Base-by-base conservation (phyloP, 2,113 vertebrate species). In the Labrus mixtus region DNA sequence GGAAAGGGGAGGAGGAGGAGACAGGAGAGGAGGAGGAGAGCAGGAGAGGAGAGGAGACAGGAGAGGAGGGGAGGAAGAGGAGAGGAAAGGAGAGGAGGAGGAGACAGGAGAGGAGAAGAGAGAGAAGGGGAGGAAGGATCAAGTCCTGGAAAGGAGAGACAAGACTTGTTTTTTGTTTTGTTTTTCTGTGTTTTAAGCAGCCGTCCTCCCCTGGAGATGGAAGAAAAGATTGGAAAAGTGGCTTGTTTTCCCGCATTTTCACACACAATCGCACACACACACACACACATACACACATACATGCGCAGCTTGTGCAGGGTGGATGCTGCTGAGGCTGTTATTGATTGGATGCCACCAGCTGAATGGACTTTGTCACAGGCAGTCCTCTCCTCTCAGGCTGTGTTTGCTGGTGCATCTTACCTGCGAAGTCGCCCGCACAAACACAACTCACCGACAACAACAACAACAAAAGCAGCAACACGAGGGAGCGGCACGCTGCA, bases 291-390 rank as follows among this genome's bases (percentile, higher is more conserved):
- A 64, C 50, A 51, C 63, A 54, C 2, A 22, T n/a, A n/a, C n/a
- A n/a, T n/a, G n/a, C 43, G 15, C 4, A 39, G 11, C 57, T 39
- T 0, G 50, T 67, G 59, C 36, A 8, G 55, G 4, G 69, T n/a
- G 63, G 84, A 73, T 68, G 78, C 78, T 25, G 69, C 79, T 33
- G 76, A 75, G 79, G 58, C 68, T 37, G 33, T 55, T 82, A 89
- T 85, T 85, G 90, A 91, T 91, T 83, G 88, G 76, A 63, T 61
- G 82, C 54, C 73, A 43, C 79, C 53, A 84, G 74, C 64, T 75
- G 82, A 81, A 78, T 79, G 88, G 83, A 86, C 86, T 84, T 66
- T 85, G 85, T 85, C 89, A 78, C 80, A 79, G 83, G 70, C 73
- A 20, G 67, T 33, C 33, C 79, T 68, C 73, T 48, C 45, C 59